Conservation (phyloP, 2,797 vertebrate species). For the Mus minutoides region DNA sequence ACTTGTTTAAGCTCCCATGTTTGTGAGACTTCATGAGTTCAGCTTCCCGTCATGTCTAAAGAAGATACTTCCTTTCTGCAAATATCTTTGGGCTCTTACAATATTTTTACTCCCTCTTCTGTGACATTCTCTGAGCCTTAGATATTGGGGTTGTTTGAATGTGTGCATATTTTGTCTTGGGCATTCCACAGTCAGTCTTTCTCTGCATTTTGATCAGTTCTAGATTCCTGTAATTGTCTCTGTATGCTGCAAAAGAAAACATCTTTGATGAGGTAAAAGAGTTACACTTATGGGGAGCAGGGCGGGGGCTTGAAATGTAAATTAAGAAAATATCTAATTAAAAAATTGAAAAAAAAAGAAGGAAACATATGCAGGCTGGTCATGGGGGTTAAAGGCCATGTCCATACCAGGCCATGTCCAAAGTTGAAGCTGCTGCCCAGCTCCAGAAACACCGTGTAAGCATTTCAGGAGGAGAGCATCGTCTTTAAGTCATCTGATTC, state of each 20-base stretch:
- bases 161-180: not conserved
- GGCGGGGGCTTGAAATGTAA: no score
- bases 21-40: not conserved
- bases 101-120: not conserved
- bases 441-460: not conserved
- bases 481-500: not conserved
- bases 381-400: not conserved
- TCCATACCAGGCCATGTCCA: not conserved
- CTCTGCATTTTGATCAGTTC: not conserved
- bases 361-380: not conserved
- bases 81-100: not conserved
- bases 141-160: not conserved
- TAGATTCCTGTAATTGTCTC: not conserved
- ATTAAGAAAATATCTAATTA: no score
- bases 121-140: not conserved
- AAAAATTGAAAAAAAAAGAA: no score
- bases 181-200: not conserved
- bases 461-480: not conserved
- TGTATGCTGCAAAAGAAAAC: not conserved
- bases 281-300: no score
- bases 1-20: not conserved
- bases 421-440: not conserved
- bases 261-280: not conserved
- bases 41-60: not conserved
- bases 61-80: not conserved